A percentile compares a stretch with the other conserved stretches of the same genome.
These are phyloP conservation scores for Polyodon spathula DNA, from an alignment of 2,113 vertebrate genomes.

Conservation along the genomic window DNA sequence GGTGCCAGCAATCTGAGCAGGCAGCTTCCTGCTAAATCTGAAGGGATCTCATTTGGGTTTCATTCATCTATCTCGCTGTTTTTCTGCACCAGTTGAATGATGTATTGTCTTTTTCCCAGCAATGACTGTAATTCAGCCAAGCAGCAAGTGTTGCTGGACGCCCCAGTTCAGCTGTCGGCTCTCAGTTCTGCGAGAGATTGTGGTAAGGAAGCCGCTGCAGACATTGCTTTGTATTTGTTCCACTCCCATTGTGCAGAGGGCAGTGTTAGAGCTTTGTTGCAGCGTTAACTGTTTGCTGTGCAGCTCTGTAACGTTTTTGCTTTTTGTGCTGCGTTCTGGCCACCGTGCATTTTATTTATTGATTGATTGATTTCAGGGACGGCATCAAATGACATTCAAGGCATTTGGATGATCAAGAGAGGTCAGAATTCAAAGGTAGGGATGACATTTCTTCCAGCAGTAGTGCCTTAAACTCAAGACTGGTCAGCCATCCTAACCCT, in stretches of 20 bases:
- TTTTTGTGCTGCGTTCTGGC: neutral
- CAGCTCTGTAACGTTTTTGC: neutral
- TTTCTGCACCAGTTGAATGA: neutral
- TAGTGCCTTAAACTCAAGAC: neutral
- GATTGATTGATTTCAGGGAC: conserved; percentile 19
- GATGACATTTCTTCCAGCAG: neutral
- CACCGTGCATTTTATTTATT: neutral
- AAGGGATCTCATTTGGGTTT: neutral
- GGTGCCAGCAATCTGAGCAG: too few relatives aligned
- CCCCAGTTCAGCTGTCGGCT: conserved; percentile 78
- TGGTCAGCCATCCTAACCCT: conserved; percentile 6
- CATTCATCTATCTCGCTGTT: neutral
- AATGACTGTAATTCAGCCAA: conserved; percentile 38
- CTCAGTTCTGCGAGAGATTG: conserved; percentile 72
- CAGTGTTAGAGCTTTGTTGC: neutral
- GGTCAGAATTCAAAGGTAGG: conserved; percentile 27
- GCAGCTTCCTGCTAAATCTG: neutral
- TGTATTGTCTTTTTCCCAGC: conserved; percentile 23
- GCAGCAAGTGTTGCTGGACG: conserved; percentile 72
- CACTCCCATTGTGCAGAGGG: neutral
- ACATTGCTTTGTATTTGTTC: neutral
- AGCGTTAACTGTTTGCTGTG: neutral
- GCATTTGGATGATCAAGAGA: conserved; percentile 66
- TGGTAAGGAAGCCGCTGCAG: conserved; percentile 47
- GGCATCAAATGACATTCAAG: conserved; percentile 42